phyloP scores from a whole-genome alignment of 1,140 invertebrate genomes.

The Zaprionus inermis region DNA sequence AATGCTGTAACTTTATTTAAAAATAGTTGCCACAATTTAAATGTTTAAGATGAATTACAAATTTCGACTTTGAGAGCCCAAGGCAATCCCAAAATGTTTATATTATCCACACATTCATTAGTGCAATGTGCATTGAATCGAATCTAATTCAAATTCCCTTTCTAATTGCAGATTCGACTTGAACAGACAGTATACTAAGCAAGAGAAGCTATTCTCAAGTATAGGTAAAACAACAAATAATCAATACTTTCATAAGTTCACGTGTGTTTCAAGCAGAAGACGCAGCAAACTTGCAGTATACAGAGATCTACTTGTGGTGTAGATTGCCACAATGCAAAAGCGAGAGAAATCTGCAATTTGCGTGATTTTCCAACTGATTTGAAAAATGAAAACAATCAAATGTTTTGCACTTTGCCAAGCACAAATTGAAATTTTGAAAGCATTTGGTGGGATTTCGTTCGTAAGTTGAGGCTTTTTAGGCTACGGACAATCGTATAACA shows the following conservation, averaged over 20 bases:
- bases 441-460: neutral
- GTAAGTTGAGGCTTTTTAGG: neutral
- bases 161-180: slow-evolving; percentile 14
- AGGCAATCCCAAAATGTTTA: neutral
- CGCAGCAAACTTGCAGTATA: too few relatives aligned
- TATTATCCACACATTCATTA: neutral
- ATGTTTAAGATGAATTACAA: too few relatives aligned
- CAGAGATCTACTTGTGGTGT: too few relatives aligned
- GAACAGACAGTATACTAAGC: neutral
- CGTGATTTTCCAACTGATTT: neutral
- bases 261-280: neutral
- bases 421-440: slow-evolving; percentile 7
- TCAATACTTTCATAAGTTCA: neutral
- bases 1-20: too few relatives aligned
- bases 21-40: too few relatives aligned
- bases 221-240: neutral
- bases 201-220: neutral
- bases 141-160: neutral
- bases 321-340: neutral
- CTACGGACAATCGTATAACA: neutral
- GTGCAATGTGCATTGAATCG: slow-evolving; percentile 5
- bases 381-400: slow-evolving; percentile 1
- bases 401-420: neutral
- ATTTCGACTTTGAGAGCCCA: too few relatives aligned
- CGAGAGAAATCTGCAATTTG: neutral